Base-by-base conservation (phyloP, 2,888 invertebrate species). In the Drosophila pseudotalamancana region DNA sequence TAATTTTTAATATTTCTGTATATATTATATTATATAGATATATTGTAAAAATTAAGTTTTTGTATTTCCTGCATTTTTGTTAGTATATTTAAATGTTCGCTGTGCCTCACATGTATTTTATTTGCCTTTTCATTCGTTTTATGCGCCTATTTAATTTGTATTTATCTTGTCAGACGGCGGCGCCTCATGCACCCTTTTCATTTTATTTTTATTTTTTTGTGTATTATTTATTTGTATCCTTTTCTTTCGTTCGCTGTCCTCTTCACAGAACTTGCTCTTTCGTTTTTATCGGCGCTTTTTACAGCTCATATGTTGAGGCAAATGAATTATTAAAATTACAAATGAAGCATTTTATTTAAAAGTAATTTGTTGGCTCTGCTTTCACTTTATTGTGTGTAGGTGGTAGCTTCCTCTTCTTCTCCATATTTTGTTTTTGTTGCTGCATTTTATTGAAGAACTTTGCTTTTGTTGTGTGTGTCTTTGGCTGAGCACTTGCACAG, bases 281-380 rank as follows among this genome's bases (percentile, higher is more conserved):
- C 32, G 6, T 8, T 43, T 32, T 27, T 8, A n/a, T 35, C 23
- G 9, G 37, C 32, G 4, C 4, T 19, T 34, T 37, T 59, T 9
- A 34, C 40, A 23, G 32, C 16, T 11, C 23, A 46, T 40, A 32
- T 32, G 40, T 65, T 49, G 31, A 8, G n/a, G 8, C 21, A 57
- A 60, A 66, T 79, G 54, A 79, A 79, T 70, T 82, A 71, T 66
- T 79, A 73, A 82, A 63, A 56, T 54, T 19, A 56, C 59, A 71
- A 77, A 78, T 82, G 56, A 75, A 63, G 62, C 53, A 67, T 79
- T 83, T 75, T 46, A 70, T 72, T 66, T 54, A 29, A 50, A 54
- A 29, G 67, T 46, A 67, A 72, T 50, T 72, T 57, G 48, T 34
- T 16, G 32, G 21, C 50, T 49, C 11, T 34, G 21, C 25, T 23